These are phyloP conservation scores for Labrus mixtus DNA, from an alignment of 2,113 vertebrate genomes.

Conservation along the genomic window DNA sequence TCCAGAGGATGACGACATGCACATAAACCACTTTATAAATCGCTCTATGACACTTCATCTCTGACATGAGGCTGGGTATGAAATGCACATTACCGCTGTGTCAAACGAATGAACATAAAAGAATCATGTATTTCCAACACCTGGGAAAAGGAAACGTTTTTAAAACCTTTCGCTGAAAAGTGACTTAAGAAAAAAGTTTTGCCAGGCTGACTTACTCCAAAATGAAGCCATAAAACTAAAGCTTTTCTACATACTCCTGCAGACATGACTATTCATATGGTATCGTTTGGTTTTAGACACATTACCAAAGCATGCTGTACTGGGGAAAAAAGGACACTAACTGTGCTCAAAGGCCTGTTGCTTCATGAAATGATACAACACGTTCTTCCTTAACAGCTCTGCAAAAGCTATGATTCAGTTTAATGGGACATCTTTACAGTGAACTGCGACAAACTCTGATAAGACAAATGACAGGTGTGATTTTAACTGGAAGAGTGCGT, in stretches of 20 bases:
- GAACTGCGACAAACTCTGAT: too few relatives aligned
- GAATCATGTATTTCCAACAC: neutral
- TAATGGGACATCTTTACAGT: neutral
- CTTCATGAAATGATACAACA: too few relatives aligned
- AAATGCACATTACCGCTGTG: neutral
- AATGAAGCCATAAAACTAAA: neutral
- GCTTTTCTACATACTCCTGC: neutral
- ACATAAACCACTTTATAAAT: conserved; percentile 3
- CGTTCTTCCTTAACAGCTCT: neutral
- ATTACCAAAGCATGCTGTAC: neutral
- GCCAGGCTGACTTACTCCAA: too few relatives aligned
- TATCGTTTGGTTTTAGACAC: neutral
- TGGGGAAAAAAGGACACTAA: neutral
- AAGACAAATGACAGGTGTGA: neutral
- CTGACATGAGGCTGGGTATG: neutral
- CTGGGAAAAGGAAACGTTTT: neutral
- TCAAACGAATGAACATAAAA: neutral
- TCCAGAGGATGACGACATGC: conserved; percentile 12
- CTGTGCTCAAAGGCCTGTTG: neutral
- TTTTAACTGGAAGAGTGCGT: neutral
- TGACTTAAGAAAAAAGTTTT: neutral
- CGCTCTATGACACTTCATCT: neutral
- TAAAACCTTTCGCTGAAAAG: neutral
- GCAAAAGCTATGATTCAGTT: neutral
- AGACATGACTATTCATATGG: neutral